Base-by-base conservation (phyloP, 2,888 invertebrate genomes). In the Nipponacmea schrenckii region DNA sequence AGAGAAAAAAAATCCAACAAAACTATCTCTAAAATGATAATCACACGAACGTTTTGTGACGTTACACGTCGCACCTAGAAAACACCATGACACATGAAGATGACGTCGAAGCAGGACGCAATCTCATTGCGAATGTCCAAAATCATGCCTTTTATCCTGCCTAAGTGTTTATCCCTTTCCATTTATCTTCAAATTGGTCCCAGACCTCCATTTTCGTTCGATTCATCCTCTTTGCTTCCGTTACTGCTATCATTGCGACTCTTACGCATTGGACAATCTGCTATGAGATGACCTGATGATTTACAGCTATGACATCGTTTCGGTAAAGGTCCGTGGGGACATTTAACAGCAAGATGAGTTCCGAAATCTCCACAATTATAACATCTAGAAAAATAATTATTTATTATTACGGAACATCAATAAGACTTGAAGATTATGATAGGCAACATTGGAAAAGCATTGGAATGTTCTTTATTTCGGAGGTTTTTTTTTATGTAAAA, bases 341-440 rank as follows among this genome's bases (percentile, higher is more conserved):
- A 96, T 88, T 95, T 95, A 48, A 95, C 94, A 46, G 96, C 96
- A 85, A 96, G 94, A 90, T 96, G 96, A 89, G 96, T 96, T 67
- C 95, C 94, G 87, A 96, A 95, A 89, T 95, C 95, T 5, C 96
- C 96, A 86, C 96, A 96, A 89, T 96, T 96, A 90, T 96, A 96
- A 90, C 96, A 96, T 87, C 95, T 94, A 88, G 5, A 79, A 81
- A 69, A 26, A 56, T 24, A 50, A 64, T 39, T 17, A 31, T 26
- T 64, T 26, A 39, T n/a, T n/a, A 69, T 20, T 7, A 12, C 14
- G 15, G 24, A 50, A 46, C 24, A 8, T 39, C 1, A 7, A 39
- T 39, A 39, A 5, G 8, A 39, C 4, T 39, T 5, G 7, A 5
- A 39, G 10, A 39, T 39, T 7, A 5, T 8, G 8, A 39, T 39